Percentiles rank a stretch among this genome's conserved stretches.
These are phyloP conservation scores for Erythrocebus patas DNA, from an alignment of 2,113 vertebrate genomes.

Conservation along the genomic window DNA sequence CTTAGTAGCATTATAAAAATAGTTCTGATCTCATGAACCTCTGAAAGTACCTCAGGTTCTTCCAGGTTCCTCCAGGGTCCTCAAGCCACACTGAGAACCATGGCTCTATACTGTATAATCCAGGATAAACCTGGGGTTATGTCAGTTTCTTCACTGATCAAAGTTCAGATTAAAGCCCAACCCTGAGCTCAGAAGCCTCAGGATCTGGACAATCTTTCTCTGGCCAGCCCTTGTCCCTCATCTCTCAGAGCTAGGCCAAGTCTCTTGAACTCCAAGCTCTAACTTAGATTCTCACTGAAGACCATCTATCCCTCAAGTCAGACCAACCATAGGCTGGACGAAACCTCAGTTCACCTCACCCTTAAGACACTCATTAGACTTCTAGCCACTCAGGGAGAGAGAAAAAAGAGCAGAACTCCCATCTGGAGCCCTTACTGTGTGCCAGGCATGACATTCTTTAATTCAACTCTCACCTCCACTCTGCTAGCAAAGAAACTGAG, in stretches of 20 bases:
- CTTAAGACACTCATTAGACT: neutral
- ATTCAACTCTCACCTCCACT: neutral
- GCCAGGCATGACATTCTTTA: neutral
- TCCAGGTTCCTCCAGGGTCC: neutral
- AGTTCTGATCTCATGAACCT: neutral
- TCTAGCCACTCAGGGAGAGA: neutral
- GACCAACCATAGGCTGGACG: neutral
- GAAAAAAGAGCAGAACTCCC: neutral
- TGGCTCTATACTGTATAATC: fast-evolving
- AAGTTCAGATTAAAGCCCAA: neutral
- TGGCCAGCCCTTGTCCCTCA: neutral
- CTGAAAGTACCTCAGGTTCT: neutral
- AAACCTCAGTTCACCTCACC: neutral
- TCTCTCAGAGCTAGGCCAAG: neutral
- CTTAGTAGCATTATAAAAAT: neutral
- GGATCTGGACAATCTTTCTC: neutral
- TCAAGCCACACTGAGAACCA: neutral
- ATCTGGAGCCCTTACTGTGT: no score
- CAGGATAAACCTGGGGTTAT: neutral
- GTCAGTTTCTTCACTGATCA: neutral
- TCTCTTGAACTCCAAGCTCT: neutral
- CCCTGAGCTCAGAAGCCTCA: neutral
- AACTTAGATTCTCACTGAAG: neutral
- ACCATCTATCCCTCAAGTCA: neutral
- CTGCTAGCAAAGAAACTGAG: neutral